phyloP scores from a whole-genome alignment of 2,113 vertebrate genomes.

The Struthidea cinerea region DNA sequence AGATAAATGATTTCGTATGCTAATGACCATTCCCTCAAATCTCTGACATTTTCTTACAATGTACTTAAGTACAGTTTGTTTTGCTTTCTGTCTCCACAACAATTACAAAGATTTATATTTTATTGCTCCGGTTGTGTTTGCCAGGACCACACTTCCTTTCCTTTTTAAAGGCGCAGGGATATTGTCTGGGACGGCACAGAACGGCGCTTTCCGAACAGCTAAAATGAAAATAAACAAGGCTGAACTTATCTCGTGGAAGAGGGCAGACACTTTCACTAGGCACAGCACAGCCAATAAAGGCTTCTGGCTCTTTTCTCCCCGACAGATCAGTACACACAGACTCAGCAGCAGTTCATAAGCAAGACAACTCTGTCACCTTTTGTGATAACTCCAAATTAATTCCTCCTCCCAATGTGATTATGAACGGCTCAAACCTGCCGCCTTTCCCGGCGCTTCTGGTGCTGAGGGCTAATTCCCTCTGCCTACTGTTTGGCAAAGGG shows the following conservation, averaged over 20 bases:
- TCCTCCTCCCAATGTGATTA: neutral
- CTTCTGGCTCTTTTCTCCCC: slow-evolving; percentile 50
- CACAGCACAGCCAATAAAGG: neutral
- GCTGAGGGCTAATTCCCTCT: neutral
- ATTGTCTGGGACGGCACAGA: neutral
- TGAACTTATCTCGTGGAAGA: slow-evolving; percentile 46
- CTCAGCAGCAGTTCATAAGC: neutral
- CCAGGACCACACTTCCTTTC: slow-evolving; percentile 68
- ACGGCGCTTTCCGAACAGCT: neutral
- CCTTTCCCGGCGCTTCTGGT: neutral
- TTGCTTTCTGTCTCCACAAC: slow-evolving; percentile 80
- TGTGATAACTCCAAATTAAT: neutral
- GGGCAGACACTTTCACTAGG: slow-evolving; percentile 24
- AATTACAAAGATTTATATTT: slow-evolving; percentile 77
- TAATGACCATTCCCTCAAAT: slow-evolving; percentile 64
- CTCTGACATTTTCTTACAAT: slow-evolving; percentile 70
- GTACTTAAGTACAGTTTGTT: slow-evolving; percentile 74
- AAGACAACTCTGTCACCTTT: slow-evolving; percentile 11
- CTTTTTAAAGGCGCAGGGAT: slow-evolving; percentile 67
- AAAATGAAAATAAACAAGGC: slow-evolving; percentile 65
- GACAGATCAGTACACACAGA: slow-evolving; percentile 21
- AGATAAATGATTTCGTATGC: slow-evolving; percentile 62
- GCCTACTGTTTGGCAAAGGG: slow-evolving; percentile 4
- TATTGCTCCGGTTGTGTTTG: slow-evolving; percentile 55
- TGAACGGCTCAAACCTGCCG: neutral